Conservation (phyloP, 1,140 invertebrate genomes). For the Hyles euphorbiae region DNA sequence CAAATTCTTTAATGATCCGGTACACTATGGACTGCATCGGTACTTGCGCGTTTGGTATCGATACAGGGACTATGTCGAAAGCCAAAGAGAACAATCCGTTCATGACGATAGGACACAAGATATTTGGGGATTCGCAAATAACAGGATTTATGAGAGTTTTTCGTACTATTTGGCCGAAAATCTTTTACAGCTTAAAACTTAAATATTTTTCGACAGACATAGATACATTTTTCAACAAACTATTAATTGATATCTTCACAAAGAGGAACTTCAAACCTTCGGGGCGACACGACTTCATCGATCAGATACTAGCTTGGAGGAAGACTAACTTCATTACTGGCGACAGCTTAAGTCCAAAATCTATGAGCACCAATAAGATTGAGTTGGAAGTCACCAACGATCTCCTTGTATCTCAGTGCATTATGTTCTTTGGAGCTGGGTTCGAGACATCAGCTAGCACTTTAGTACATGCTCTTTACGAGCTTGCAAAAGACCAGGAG, state of each 20-base stretch:
- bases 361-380: constrained; percentile 5
- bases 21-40: constrained; percentile 76
- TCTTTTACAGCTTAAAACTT: constrained; percentile 25
- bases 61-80: constrained; percentile 66
- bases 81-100: constrained; percentile 50
- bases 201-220: constrained; percentile 8
- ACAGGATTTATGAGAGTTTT: constrained; percentile 5
- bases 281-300: constrained; percentile 27
- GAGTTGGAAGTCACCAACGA: constrained; percentile 40
- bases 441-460: constrained; percentile 72
- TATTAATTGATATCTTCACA: constrained; percentile 19
- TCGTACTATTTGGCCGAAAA: constrained; percentile 22
- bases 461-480: constrained; percentile 70
- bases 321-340: constrained; percentile 16
- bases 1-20: constrained; percentile 52
- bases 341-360: constrained; percentile 24
- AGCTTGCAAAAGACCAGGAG: constrained; percentile 63
- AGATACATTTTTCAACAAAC: constrained; percentile 15
- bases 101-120: constrained; percentile 50
- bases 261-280: constrained; percentile 16
- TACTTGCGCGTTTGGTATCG: constrained; percentile 74
- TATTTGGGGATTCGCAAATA: constrained; percentile 17
- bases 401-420: constrained; percentile 78
- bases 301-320: constrained; percentile 26
- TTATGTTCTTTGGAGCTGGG: constrained; percentile 80